These are phyloP conservation scores for Tinea trinotella DNA, from an alignment of 2,888 invertebrate genomes.

Conservation along the genomic window DNA sequence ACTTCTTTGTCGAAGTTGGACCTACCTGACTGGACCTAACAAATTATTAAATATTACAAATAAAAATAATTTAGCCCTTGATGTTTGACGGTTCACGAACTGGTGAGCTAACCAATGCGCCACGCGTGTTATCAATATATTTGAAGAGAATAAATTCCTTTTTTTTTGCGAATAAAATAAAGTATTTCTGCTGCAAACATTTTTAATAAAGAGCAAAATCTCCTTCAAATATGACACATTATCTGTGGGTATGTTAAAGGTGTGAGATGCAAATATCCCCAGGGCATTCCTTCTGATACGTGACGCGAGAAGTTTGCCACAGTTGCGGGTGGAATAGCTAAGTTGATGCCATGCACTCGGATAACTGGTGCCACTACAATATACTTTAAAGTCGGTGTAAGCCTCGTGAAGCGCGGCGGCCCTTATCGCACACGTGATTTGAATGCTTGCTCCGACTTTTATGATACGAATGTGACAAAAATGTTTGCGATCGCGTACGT, in stretches of 20 bases:
- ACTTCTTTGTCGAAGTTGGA: no score
- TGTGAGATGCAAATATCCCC: slow-evolving; percentile 48
- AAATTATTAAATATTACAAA: no score
- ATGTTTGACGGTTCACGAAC: no score
- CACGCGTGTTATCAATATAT: no score
- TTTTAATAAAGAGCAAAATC: neutral
- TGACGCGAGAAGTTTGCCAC: slow-evolving; percentile 34
- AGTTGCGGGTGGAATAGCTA: slow-evolving; percentile 50
- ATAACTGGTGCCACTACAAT: slow-evolving; percentile 45
- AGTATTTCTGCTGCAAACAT: neutral
- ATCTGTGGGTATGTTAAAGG: slow-evolving; percentile 36
- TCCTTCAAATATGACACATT: neutral
- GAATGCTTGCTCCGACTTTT: slow-evolving; percentile 40
- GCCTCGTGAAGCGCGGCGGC: slow-evolving; percentile 42
- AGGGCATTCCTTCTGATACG: slow-evolving; percentile 42
- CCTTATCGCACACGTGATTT: slow-evolving; percentile 56
- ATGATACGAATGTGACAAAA: slow-evolving; percentile 55
- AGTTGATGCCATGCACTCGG: slow-evolving; percentile 32
- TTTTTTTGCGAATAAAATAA: neutral
- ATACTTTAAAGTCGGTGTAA: slow-evolving; percentile 53
- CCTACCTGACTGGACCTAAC: no score
- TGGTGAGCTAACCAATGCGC: no score
- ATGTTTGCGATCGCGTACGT: slow-evolving; percentile 53
- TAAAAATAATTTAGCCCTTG: no score
- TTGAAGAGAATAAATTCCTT: no score